A percentile compares a stretch with the other conserved stretches of the same genome.
Conservation (phyloP, 1,140 invertebrate species). For the Gyrodactylus salaris region DNA sequence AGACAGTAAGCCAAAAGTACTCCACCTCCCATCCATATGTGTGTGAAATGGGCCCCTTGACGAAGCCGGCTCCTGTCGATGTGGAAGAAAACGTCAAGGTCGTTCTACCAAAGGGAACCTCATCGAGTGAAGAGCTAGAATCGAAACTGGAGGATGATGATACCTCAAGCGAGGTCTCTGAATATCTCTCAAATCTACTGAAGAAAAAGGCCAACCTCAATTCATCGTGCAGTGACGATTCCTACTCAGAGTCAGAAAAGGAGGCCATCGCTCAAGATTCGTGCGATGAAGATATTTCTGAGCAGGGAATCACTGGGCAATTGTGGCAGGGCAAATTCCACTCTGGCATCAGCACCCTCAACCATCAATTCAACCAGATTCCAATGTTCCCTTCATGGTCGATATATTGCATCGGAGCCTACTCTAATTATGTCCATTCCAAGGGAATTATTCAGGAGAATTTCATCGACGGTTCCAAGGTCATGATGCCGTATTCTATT, state of each 20-base stretch:
- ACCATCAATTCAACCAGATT: not conserved
- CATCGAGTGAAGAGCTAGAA: no score
- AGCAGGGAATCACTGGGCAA: not conserved
- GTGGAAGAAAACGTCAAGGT: not conserved
- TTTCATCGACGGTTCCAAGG: not conserved
- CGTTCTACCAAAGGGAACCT: not conserved
- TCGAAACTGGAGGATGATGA: not conserved
- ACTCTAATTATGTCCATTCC: not conserved
- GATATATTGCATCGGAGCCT: not conserved
- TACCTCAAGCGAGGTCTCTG: not conserved
- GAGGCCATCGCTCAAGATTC: no score
- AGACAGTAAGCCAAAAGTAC: not conserved
- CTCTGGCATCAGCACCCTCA: not conserved
- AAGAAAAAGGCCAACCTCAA: not conserved
- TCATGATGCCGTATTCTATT: not conserved
- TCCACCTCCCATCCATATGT: not conserved
- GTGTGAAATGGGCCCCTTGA: no score
- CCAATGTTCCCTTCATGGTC: not conserved
- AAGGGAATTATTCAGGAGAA: not conserved
- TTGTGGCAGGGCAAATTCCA: not conserved
- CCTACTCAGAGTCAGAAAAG: not conserved
- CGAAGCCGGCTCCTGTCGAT: no score
- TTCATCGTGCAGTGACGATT: not conserved
- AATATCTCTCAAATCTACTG: not conserved
- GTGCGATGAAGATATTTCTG: no score